Evolutionary conservation across 2,888 invertebrate genomes (phyloP).

Genomic region (Eucera pruinosa): DNA sequence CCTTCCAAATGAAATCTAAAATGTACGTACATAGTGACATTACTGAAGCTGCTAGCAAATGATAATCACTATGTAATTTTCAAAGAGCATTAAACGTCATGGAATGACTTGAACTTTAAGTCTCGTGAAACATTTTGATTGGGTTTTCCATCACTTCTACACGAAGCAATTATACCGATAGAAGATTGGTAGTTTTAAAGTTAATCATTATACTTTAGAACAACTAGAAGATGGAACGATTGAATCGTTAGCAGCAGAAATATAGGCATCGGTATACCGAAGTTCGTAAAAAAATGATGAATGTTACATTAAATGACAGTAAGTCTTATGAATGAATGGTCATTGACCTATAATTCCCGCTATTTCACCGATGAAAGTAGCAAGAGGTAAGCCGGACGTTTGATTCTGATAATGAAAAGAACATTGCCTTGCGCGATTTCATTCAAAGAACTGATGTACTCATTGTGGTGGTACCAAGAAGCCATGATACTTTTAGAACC

Average conservation of each 20-base stretch:
- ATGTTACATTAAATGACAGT: neutral
- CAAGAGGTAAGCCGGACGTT: neutral
- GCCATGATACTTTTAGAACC: neutral
- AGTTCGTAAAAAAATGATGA: neutral
- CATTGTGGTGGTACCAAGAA: neutral
- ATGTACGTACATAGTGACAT: too few species aligned
- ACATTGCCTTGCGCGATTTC: neutral
- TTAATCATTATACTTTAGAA: neutral
- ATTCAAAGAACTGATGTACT: neutral
- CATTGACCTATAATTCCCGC: constrained; percentile 50
- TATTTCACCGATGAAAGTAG: constrained; percentile 30
- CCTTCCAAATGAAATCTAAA: too few species aligned
- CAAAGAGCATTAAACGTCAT: too few species aligned
- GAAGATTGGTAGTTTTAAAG: neutral
- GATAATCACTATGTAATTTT: too few species aligned
- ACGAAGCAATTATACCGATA: neutral
- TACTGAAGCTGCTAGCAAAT: too few species aligned
- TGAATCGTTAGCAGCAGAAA: neutral
- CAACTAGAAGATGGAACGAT: neutral
- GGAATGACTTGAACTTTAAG: neutral
- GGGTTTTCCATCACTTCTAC: neutral
- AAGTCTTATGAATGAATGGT: constrained; percentile 20
- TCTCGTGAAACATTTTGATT: too few species aligned
- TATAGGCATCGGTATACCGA: neutral
- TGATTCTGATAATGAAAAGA: neutral